phyloP scores from a whole-genome alignment of 2,113 vertebrate genomes.

The Mobula birostris region DNA sequence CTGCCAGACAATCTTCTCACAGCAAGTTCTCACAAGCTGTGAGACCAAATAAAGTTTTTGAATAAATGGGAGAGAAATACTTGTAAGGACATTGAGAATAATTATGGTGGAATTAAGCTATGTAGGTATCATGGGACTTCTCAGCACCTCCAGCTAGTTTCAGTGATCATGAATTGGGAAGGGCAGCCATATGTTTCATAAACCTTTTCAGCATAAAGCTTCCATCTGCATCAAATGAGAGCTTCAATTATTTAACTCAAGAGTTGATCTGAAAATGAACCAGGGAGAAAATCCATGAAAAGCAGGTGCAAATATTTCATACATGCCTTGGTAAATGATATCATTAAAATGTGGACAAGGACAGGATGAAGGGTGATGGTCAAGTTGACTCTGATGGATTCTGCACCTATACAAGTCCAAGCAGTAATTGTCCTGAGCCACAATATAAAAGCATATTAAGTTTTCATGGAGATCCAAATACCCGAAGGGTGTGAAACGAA shows the following conservation, averaged over 20 bases:
- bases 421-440: not conserved
- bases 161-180: not conserved
- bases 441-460: not conserved
- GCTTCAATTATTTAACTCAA: not conserved
- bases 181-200: not conserved
- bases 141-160: not conserved
- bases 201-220: not conserved
- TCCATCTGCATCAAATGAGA: not conserved
- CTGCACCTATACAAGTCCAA: not conserved
- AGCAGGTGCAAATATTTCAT: conserved; percentile 2
- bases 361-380: not conserved
- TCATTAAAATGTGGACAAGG: not conserved
- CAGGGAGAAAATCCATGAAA: not conserved
- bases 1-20: too few relatives aligned
- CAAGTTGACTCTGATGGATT: not conserved
- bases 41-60: too few relatives aligned
- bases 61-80: too few relatives aligned
- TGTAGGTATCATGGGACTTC: too few relatives aligned
- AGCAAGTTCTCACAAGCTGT: too few relatives aligned
- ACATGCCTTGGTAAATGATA: not conserved
- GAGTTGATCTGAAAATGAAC: not conserved
- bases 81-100: too few relatives aligned
- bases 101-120: too few relatives aligned
- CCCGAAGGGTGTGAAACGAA: not conserved
- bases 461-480: not conserved